phyloP scores from a whole-genome alignment of 2,888 invertebrate species.

The Chrysopilus asiliformis region DNA sequence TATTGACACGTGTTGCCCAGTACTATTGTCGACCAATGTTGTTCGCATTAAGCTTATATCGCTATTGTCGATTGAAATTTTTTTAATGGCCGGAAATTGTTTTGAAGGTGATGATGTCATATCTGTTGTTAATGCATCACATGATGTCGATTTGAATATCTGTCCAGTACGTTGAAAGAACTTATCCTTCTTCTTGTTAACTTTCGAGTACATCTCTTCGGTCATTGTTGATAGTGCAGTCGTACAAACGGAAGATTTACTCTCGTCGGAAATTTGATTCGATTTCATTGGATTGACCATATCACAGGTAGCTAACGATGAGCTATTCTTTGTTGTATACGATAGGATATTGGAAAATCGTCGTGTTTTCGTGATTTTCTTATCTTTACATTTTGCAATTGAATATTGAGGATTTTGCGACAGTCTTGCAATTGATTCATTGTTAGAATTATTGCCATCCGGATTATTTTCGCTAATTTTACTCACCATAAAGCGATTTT shows the following conservation, averaged over 20 bases:
- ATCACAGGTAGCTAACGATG: slow-evolving; percentile 1
- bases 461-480: slow-evolving; percentile 28
- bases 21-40: too few relatives aligned
- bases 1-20: too few relatives aligned
- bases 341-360: slow-evolving; percentile 34
- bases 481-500: slow-evolving; percentile 31
- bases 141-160: slow-evolving; percentile 32
- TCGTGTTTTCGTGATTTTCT: slow-evolving; percentile 29
- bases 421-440: neutral
- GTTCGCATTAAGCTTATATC: slow-evolving; percentile 10
- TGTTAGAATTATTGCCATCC: neutral
- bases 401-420: slow-evolving; percentile 9
- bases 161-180: slow-evolving; percentile 17
- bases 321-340: slow-evolving; percentile 19
- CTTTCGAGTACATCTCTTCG: slow-evolving; percentile 34
- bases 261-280: too few relatives aligned
- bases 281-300: neutral
- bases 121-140: slow-evolving; percentile 28
- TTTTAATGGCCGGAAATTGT: slow-evolving; percentile 24
- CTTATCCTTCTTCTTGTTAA: too few relatives aligned
- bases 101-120: slow-evolving; percentile 30
- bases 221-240: slow-evolving; percentile 12
- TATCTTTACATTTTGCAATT: slow-evolving; percentile 16
- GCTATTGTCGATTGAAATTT: slow-evolving; percentile 27
- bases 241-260: slow-evolving; percentile 19